These are phyloP conservation scores for Cydia pomonella DNA, from an alignment of 1,140 invertebrate species.

Conservation along the genomic window DNA sequence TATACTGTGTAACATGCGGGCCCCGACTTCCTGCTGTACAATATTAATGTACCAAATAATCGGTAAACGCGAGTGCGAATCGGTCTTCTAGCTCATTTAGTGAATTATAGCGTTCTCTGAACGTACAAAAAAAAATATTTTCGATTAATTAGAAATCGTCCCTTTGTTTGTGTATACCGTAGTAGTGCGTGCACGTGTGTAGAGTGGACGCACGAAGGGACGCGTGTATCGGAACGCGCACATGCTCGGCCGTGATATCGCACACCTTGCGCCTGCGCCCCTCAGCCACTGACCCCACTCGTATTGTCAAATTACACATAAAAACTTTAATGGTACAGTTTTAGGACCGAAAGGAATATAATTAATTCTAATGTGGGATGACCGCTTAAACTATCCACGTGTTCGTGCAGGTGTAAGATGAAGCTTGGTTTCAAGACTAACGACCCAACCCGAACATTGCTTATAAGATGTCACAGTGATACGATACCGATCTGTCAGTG, in stretches of 20 bases:
- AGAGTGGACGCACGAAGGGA: constrained; percentile 49
- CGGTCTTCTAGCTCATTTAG: constrained; percentile 36
- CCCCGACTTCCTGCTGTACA: constrained; percentile 23
- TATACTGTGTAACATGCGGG: constrained; percentile 34
- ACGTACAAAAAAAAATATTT: constrained; percentile 14
- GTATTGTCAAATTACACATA: constrained; percentile 53
- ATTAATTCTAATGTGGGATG: constrained; percentile 18
- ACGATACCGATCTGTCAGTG: too few relatives aligned
- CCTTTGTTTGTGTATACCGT: constrained; percentile 60
- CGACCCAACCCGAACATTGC: too few relatives aligned
- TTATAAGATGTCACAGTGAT: too few relatives aligned
- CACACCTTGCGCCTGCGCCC: constrained; percentile 71
- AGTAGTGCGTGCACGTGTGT: constrained; percentile 54
- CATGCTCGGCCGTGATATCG: constrained; percentile 69
- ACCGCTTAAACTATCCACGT: constrained; percentile 15
- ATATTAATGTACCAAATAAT: constrained; percentile 28
- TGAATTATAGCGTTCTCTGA: constrained; percentile 22
- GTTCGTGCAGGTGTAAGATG: not conserved
- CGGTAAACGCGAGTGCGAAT: constrained; percentile 26
- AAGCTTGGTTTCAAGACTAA: not conserved
- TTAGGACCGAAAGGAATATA: not conserved
- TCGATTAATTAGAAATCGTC: constrained; percentile 31
- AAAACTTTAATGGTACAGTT: constrained; percentile 28
- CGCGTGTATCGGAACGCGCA: constrained; percentile 73
- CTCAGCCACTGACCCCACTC: constrained; percentile 63